Evolutionary conservation across 2,113 vertebrate genomes (phyloP).

Genomic region (Bolborhynchus lineola): DNA sequence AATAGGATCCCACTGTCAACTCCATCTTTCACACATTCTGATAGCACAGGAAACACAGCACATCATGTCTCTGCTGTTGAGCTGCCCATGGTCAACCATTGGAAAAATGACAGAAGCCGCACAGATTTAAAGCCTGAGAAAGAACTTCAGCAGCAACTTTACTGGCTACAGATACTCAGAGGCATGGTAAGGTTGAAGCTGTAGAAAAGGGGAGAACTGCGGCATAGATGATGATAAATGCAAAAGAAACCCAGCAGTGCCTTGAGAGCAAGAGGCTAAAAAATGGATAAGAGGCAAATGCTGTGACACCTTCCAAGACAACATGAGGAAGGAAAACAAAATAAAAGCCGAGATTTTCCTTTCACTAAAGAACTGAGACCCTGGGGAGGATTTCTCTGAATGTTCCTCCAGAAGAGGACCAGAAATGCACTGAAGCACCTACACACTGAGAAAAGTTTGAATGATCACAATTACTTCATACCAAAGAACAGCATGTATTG

Average conservation of each 20-base stretch:
- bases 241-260: not conserved
- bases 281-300: not conserved
- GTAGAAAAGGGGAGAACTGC: not conserved
- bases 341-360: not conserved
- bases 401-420: not conserved
- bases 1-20: not conserved
- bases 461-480: not conserved
- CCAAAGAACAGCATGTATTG: not conserved
- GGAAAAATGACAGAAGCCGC: not conserved
- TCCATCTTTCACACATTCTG: not conserved
- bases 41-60: not conserved
- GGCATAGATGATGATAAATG: not conserved
- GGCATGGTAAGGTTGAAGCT: not conserved
- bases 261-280: not conserved
- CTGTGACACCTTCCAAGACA: not conserved
- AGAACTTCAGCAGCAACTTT: not conserved
- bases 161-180: not conserved
- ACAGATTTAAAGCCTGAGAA: not conserved
- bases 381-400: not conserved
- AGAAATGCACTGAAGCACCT: not conserved
- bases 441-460: not conserved
- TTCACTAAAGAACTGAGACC: not conserved
- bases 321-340: not conserved
- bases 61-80: not conserved
- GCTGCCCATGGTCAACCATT: not conserved